These are phyloP conservation scores for Thera obeliscata DNA, from an alignment of 2,888 invertebrate species.

Conservation along the genomic window DNA sequence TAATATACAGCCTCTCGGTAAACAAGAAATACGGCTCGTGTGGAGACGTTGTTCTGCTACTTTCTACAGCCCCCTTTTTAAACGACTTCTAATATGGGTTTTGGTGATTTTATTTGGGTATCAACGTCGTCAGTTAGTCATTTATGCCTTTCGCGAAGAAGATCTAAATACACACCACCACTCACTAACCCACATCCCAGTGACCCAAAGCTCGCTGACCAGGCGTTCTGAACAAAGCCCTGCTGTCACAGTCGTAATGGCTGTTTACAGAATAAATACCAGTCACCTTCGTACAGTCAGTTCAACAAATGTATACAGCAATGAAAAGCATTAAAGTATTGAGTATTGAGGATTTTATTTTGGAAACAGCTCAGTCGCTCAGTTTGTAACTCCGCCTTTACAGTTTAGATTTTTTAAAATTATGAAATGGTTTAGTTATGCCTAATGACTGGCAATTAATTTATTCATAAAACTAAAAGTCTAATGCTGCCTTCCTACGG, in stretches of 20 bases:
- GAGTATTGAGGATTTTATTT: too few species aligned
- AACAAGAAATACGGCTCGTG: slow-evolving; percentile 24
- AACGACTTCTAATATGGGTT: background rate
- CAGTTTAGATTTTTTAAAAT: too few species aligned
- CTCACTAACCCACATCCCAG: background rate
- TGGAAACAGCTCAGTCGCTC: too few species aligned
- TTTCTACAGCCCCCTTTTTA: background rate
- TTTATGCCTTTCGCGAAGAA: too few species aligned
- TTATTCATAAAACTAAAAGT: too few species aligned
- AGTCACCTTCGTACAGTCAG: slow-evolving; percentile 1
- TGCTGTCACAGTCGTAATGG: slow-evolving; percentile 14
- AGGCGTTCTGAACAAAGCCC: slow-evolving; percentile 8
- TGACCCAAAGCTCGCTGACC: slow-evolving; percentile 1
- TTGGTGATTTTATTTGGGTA: background rate
- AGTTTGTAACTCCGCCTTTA: too few species aligned
- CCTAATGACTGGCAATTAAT: too few species aligned
- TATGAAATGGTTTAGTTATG: too few species aligned
- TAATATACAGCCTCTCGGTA: slow-evolving; percentile 38
- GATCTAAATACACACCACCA: background rate
- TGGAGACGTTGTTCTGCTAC: slow-evolving; percentile 3
- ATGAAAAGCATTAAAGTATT: too few species aligned
- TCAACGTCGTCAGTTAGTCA: too few species aligned
- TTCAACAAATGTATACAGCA: too few species aligned
- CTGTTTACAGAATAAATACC: slow-evolving; percentile 10
- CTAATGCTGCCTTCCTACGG: too few species aligned